A percentile compares a stretch with the other conserved stretches of the same genome.
phyloP scores from a whole-genome alignment of 53 echinoderm and acorn worm species.

The Stichopus horrens region DNA sequence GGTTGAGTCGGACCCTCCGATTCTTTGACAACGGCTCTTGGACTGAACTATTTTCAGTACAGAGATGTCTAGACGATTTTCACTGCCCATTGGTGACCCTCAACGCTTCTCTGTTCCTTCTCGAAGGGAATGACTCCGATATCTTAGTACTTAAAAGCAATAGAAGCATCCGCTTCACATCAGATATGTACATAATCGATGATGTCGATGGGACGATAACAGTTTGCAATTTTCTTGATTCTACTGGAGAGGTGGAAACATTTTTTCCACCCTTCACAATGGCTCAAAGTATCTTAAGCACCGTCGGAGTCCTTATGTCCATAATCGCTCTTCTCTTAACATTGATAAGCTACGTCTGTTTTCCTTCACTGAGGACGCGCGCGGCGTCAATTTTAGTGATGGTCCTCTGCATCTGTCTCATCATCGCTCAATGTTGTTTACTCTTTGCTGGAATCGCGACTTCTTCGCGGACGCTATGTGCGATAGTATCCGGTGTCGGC shows the following conservation, averaged over 20 bases:
- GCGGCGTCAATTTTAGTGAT: conserved; percentile 1
- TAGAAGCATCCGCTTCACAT: neutral
- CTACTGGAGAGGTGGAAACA: neutral
- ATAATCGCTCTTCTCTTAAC: neutral
- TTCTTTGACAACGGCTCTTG: neutral
- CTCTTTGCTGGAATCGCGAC: neutral
- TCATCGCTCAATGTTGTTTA: neutral
- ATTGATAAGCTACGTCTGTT: neutral
- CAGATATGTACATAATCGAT: neutral
- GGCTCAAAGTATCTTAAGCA: neutral
- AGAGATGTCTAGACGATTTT: neutral
- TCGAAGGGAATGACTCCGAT: neutral
- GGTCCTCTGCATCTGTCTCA: neutral
- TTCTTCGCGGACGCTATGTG: neutral
- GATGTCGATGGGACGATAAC: neutral
- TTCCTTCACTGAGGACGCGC: neutral
- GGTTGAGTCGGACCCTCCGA: neutral
- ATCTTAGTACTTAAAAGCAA: neutral
- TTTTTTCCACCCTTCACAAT: neutral
- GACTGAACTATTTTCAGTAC: neutral
- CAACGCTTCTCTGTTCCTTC: neutral
- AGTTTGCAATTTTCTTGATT: neutral
- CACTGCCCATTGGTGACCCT: neutral
- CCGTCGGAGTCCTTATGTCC: neutral
- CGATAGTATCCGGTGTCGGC: neutral